Conservation (phyloP, 2,113 vertebrate genomes). For the Heterochromis multidens region DNA sequence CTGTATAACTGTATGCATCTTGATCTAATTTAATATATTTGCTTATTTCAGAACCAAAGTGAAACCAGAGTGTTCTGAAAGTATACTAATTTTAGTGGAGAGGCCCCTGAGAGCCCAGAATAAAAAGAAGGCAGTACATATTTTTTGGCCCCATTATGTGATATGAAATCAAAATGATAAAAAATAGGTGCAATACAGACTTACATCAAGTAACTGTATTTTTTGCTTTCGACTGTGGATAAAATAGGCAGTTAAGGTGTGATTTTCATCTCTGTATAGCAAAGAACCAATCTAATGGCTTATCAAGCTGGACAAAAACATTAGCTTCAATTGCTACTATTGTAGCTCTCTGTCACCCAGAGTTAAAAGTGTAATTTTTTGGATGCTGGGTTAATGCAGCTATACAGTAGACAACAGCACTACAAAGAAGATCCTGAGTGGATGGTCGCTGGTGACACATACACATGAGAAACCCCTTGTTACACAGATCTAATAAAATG, state of each 20-base stretch:
- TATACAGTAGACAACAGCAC: conserved; percentile 30
- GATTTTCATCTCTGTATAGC: background rate
- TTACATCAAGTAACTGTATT: background rate
- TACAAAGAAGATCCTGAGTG: conserved; percentile 52
- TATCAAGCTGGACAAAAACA: background rate
- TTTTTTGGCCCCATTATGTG: conserved; percentile 31
- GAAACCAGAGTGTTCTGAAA: background rate
- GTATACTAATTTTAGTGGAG: background rate
- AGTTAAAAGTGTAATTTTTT: background rate
- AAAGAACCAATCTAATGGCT: background rate
- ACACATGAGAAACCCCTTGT: conserved; percentile 8
- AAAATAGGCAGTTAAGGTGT: conserved; percentile 2
- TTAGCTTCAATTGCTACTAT: background rate
- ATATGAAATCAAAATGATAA: conserved; percentile 40
- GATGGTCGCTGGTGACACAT: conserved; percentile 46
- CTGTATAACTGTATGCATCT: background rate
- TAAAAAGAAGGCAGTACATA: conserved; percentile 41
- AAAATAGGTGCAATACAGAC: conserved; percentile 40
- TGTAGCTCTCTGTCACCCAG: background rate
- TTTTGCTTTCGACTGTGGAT: background rate
- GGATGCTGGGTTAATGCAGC: conserved; percentile 4
- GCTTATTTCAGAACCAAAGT: background rate
- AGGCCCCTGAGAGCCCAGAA: conserved; percentile 20
- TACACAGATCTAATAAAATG: conserved; percentile 19
- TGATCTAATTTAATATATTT: conserved; percentile 13